Evolutionary conservation across 2,888 invertebrate species (phyloP).

Genomic region (Lasioglossum morio): DNA sequence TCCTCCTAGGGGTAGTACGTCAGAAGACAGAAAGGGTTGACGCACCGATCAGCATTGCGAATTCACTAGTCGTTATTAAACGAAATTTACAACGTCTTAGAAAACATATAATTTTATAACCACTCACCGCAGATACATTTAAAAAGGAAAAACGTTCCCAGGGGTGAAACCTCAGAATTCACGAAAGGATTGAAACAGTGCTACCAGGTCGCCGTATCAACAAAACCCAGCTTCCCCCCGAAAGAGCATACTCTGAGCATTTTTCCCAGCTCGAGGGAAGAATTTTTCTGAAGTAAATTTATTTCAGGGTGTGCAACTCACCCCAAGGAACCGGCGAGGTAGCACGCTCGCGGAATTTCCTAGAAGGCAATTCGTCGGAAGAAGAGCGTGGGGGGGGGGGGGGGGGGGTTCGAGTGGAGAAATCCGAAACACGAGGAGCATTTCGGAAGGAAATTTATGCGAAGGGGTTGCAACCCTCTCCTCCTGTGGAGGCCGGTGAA

Average conservation of each 20-base stretch:
- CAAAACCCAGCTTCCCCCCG: not conserved
- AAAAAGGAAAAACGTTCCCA: no score
- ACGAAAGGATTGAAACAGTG: not conserved
- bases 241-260: not conserved
- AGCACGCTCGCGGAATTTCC: not conserved
- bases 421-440: constrained; percentile 1
- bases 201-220: not conserved
- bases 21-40: no score
- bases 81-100: no score
- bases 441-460: not conserved
- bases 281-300: constrained; percentile 3
- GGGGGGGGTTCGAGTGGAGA: not conserved
- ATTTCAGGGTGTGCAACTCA: not conserved
- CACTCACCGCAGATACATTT: no score
- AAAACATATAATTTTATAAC: no score
- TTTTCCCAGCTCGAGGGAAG: not conserved
- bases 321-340: not conserved
- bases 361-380: not conserved
- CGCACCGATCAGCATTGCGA: no score
- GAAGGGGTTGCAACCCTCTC: not conserved
- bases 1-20: no score
- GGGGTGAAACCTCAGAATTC: not conserved
- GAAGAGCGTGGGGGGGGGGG: not conserved
- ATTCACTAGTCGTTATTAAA: no score
- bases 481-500: not conserved